Percentiles rank a stretch among this genome's conserved stretches.
These are phyloP conservation scores for Hippocampus mohnikei DNA, from an alignment of 2,113 vertebrate species.

Conservation along the genomic window DNA sequence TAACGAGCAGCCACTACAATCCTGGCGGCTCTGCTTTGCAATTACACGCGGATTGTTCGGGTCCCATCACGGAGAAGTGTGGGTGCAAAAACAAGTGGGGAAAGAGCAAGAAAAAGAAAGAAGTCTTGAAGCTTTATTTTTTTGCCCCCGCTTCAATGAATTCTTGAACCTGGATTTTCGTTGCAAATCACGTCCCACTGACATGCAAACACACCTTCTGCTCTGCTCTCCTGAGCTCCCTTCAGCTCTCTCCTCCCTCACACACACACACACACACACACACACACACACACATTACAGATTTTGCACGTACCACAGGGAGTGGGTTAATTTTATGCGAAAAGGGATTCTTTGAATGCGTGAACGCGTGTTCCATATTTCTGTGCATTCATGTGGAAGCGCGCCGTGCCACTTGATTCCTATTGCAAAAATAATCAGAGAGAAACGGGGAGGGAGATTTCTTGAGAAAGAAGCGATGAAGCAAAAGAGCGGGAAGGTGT, in stretches of 20 bases:
- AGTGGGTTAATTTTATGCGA: constrained; percentile 45
- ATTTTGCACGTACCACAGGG: constrained; percentile 35
- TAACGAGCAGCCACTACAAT: constrained; percentile 49
- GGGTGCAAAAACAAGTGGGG: constrained; percentile 2
- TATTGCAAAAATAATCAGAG: constrained; percentile 9
- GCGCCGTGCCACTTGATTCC: background rate
- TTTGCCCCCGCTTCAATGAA: constrained; percentile 2
- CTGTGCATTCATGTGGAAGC: background rate
- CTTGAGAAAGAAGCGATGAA: constrained; percentile 1
- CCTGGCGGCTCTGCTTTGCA: constrained; percentile 34
- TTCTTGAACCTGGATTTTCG: constrained; percentile 36
- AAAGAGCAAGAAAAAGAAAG: constrained; percentile 4
- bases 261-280: constrained; percentile 2
- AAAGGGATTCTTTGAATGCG: constrained; percentile 21
- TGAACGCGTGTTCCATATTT: constrained; percentile 11
- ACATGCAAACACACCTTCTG: constrained; percentile 50
- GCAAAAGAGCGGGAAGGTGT: constrained; percentile 5
- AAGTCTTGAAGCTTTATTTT: constrained; percentile 25
- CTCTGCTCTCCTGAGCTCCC: constrained; percentile 21
- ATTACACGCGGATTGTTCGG: constrained; percentile 28
- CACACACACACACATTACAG: constrained; percentile 10
- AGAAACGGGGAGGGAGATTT: background rate
- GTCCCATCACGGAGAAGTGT: constrained; percentile 32
- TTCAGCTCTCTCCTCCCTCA: constrained; percentile 8
- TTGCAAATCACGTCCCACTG: constrained; percentile 51